Base-by-base conservation (phyloP, 1,140 invertebrate species). In the Caenorhabditis briggsae region DNA sequence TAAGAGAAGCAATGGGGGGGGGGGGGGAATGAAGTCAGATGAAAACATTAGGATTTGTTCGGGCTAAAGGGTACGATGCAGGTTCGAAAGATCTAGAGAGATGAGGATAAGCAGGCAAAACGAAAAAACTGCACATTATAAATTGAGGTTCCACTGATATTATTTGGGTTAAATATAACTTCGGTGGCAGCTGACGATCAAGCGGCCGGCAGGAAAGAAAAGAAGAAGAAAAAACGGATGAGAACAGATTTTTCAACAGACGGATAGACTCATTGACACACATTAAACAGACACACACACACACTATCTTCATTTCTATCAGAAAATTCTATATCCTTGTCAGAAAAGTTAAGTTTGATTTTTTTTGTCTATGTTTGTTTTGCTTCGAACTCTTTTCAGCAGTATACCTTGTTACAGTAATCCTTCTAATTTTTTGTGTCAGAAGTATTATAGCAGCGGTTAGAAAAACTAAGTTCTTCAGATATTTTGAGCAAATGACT, bases 121-220 rank as follows among this genome's bases (percentile, higher is more conserved):
- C 50, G 70, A 53, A 78, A 78, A 78, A 78, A 78, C 70, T 53
- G 16, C 70, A 78, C 70, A 78, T 50, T 78, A 78, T 78, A 78
- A 78, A 78, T 78, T 78, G 70, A 78, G 70, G 70, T 78, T 78
- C 70, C 46, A 50, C 43, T 78, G 70, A 46, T 78, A 46, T 50
- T 78, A 78, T 78, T 78, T 50, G 46, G 20, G 70, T 78, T 78
- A 78, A 78, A 78, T 78, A 78, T 78, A 78, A 78, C 70, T 50
- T 78, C n/a, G 3, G 33, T 41, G 70, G 70, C 70, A 78, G 70
- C 70, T 78, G 70, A 78, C 70, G 53, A 14, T 78, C 14, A 78
- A 53, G 20, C 18, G 70, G 70, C 46, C 43, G 46, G 18, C 43
- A 53, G n/a, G 2, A 23, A 12, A 25, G 5, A 46, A 16, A 50